Evolutionary conservation across 2,797 vertebrate species (phyloP).

Genomic region (Otus scops): DNA sequence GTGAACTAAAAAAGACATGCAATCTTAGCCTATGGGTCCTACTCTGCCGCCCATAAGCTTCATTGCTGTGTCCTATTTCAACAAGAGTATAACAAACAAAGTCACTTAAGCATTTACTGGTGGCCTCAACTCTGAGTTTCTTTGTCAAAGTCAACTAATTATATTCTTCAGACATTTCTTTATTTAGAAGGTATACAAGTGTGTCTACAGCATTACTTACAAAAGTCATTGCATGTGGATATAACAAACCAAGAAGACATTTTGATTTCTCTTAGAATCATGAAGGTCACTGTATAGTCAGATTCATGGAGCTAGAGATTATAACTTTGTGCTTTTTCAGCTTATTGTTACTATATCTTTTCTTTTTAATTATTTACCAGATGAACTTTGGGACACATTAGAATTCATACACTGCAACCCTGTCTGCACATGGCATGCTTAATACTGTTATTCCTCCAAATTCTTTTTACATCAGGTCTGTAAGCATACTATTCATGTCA

Average conservation of each 20-base stretch:
- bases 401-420: background rate
- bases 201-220: background rate
- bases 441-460: background rate
- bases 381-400: background rate
- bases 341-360: background rate
- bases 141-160: background rate
- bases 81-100: background rate
- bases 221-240: background rate
- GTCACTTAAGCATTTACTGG: background rate
- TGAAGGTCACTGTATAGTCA: background rate
- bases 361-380: background rate
- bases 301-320: background rate
- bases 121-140: background rate
- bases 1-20: background rate
- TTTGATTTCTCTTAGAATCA: background rate
- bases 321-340: background rate
- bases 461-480: background rate
- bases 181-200: background rate
- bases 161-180: background rate
- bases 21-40: background rate
- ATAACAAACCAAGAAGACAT: background rate
- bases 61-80: background rate
- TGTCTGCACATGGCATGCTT: background rate
- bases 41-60: background rate
- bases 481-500: background rate